A percentile compares a stretch with the other conserved stretches of the same genome.
Evolutionary conservation across 2,113 vertebrate species (phyloP).

Genomic region (Trogon surrucura): DNA sequence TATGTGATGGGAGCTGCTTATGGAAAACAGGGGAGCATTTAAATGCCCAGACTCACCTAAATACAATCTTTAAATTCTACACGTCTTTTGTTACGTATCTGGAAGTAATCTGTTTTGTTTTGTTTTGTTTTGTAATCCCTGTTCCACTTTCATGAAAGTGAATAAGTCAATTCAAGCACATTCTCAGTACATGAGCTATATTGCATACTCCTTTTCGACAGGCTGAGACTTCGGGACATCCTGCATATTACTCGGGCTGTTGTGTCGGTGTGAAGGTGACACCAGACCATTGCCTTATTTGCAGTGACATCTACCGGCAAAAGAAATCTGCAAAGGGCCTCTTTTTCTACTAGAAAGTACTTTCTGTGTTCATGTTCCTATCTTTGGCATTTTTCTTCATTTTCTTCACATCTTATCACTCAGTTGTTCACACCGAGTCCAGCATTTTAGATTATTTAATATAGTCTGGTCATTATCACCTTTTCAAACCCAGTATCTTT

Average conservation of each 20-base stretch:
- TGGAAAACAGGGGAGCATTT: not conserved
- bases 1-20: not conserved
- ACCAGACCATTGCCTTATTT: not conserved
- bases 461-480: not conserved
- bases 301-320: conserved; percentile 46
- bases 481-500: not conserved
- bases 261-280: fast-evolving
- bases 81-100: not conserved
- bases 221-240: not conserved
- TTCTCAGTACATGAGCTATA: fast-evolving
- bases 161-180: not conserved
- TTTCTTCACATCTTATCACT: not conserved
- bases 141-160: not conserved
- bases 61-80: not conserved
- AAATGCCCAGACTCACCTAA: not conserved
- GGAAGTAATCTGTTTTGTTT: not conserved
- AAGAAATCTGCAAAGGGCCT: not conserved
- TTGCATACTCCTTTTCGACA: not conserved
- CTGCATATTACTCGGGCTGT: fast-evolving
- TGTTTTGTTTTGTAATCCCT: not conserved
- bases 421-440: not conserved
- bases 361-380: not conserved
- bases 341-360: not conserved
- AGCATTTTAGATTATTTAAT: not conserved
- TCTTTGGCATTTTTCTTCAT: not conserved